Evolutionary conservation across 2,888 invertebrate species (phyloP).

Genomic region (Norana najaformis): DNA sequence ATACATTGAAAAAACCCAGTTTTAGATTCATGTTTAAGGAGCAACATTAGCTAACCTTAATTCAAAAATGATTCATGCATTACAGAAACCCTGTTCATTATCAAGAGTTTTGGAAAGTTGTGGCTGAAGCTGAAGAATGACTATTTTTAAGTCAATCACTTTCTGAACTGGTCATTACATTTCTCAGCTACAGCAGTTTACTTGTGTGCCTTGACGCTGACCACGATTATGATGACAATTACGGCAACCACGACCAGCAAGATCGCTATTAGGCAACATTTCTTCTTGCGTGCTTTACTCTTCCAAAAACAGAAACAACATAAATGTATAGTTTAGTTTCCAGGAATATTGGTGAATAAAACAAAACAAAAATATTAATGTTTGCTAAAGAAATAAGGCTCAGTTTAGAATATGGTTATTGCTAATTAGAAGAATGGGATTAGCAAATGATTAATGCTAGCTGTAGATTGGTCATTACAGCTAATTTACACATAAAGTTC

Average conservation of each 20-base stretch:
- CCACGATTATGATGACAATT: conserved; percentile 23
- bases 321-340: background rate
- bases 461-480: no score
- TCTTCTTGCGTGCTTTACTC: conserved; percentile 58
- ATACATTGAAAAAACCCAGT: background rate
- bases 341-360: background rate
- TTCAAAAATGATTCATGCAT: background rate
- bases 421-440: no score
- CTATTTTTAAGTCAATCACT: background rate
- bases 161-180: conserved; percentile 4
- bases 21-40: background rate
- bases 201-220: background rate
- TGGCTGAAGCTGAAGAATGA: background rate
- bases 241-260: conserved; percentile 49
- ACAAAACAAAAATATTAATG: background rate
- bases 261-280: conserved; percentile 53
- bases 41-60: background rate
- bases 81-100: background rate
- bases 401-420: no score
- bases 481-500: no score
- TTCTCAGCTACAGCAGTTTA: conserved; percentile 9
- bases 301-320: conserved; percentile 45
- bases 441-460: no score
- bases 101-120: background rate
- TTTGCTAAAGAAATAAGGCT: no score